Evolutionary conservation across 1,140 invertebrate species (phyloP).

Genomic region (Saccostrea echinata): DNA sequence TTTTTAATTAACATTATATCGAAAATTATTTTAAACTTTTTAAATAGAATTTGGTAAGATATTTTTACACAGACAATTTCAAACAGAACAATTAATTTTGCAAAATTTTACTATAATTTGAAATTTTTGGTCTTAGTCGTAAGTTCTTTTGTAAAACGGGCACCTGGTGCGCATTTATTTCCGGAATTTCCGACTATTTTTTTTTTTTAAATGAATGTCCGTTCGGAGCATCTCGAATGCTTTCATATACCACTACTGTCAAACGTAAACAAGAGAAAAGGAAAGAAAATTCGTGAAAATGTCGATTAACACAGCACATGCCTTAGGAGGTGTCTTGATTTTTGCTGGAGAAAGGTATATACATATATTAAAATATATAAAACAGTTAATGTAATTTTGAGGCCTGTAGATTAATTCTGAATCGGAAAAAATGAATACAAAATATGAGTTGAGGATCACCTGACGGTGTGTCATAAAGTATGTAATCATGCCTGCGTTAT

Average conservation of each 20-base stretch:
- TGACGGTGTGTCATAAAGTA: not conserved
- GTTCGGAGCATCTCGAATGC: not conserved
- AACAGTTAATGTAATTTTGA: not conserved
- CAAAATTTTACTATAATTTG: too few relatives aligned
- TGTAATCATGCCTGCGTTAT: too few relatives aligned
- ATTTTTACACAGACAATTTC: too few relatives aligned
- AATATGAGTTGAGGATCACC: not conserved
- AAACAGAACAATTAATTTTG: too few relatives aligned
- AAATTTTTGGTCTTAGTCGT: too few relatives aligned
- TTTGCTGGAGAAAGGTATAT: constrained; percentile 93
- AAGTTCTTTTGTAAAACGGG: too few relatives aligned
- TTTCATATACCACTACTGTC: not conserved
- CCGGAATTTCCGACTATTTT: not conserved
- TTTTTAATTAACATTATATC: too few relatives aligned
- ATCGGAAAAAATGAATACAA: too few relatives aligned
- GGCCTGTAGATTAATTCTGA: not conserved
- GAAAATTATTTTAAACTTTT: too few relatives aligned
- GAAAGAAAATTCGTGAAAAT: constrained; percentile 80
- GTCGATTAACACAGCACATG: constrained; percentile 95
- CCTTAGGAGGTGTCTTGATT: constrained; percentile 93
- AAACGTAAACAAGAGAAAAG: not conserved
- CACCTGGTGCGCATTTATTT: not conserved
- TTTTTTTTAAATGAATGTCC: not conserved
- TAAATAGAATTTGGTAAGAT: too few relatives aligned
- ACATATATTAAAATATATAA: not conserved